Conservation (phyloP, 2,113 vertebrate genomes). For the Pangasianodon hypophthalmus region DNA sequence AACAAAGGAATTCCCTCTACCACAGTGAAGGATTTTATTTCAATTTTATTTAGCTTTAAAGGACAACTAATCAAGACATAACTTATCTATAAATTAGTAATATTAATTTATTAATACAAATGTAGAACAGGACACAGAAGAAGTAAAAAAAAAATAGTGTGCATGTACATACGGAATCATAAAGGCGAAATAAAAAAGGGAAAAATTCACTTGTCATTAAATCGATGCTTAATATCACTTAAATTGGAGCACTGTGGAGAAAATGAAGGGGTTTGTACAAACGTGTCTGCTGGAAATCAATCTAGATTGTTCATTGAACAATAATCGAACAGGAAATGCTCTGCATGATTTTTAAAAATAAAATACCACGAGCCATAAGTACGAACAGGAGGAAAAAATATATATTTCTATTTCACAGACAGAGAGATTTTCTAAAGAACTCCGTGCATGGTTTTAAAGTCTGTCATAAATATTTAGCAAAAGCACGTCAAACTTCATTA, state of each 20-base stretch:
- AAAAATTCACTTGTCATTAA: conserved; percentile 4
- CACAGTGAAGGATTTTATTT: neutral
- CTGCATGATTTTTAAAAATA: neutral
- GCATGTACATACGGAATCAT: neutral
- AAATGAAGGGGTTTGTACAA: neutral
- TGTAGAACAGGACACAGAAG: neutral
- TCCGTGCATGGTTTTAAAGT: neutral
- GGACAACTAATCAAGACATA: too few relatives aligned
- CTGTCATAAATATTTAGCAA: conserved; percentile 23
- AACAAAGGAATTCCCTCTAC: neutral
- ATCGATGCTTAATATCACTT: conserved; percentile 12
- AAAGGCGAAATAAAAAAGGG: neutral
- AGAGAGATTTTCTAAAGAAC: neutral
- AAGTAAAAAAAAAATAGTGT: too few relatives aligned
- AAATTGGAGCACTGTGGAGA: conserved; percentile 7
- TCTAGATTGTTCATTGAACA: neutral
- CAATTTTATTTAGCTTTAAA: too few relatives aligned
- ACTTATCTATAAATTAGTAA: neutral
- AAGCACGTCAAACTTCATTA: conserved; percentile 37
- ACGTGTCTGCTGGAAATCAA: conserved; percentile 24
- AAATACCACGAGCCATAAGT: neutral
- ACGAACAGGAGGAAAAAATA: neutral
- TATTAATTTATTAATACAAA: neutral
- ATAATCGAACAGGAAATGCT: conserved; percentile 5
- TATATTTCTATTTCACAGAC: conserved; percentile 7